Evolutionary conservation across 2,888 invertebrate genomes (phyloP).

Genomic region (Hofmannophila pseudospretella): DNA sequence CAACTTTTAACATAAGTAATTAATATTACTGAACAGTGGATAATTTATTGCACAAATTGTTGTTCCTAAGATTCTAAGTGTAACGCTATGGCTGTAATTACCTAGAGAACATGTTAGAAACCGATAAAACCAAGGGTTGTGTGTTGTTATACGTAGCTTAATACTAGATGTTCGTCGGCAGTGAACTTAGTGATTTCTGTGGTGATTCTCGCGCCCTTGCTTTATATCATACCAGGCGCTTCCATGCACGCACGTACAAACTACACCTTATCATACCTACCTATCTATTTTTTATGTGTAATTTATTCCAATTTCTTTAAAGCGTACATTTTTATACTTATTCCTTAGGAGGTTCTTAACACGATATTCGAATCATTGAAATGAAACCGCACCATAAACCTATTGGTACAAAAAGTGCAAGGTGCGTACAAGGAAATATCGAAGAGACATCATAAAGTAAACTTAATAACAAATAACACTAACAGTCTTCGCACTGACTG

Average conservation of each 20-base stretch:
- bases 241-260: constrained; percentile 57
- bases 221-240: constrained; percentile 17
- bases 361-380: constrained; percentile 49
- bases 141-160: constrained; percentile 54
- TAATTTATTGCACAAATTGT: constrained; percentile 69
- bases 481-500: constrained; percentile 73
- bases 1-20: constrained; percentile 43
- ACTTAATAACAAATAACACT: constrained; percentile 66
- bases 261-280: constrained; percentile 72
- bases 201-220: constrained; percentile 1
- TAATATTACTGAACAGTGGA: constrained; percentile 51
- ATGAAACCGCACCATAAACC: constrained; percentile 43
- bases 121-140: constrained; percentile 37
- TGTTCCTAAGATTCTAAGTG: constrained; percentile 53
- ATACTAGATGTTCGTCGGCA: constrained; percentile 50
- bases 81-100: constrained; percentile 49
- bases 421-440: constrained; percentile 57
- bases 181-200: constrained; percentile 51
- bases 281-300: constrained; percentile 70
- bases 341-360: constrained; percentile 66
- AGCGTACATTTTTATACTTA: constrained; percentile 77
- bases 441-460: constrained; percentile 50
- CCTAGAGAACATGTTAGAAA: constrained; percentile 39
- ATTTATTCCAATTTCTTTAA: constrained; percentile 74
- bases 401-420: constrained; percentile 51